phyloP scores from a whole-genome alignment of 1,140 invertebrate genomes.

The Colletes gigas region DNA sequence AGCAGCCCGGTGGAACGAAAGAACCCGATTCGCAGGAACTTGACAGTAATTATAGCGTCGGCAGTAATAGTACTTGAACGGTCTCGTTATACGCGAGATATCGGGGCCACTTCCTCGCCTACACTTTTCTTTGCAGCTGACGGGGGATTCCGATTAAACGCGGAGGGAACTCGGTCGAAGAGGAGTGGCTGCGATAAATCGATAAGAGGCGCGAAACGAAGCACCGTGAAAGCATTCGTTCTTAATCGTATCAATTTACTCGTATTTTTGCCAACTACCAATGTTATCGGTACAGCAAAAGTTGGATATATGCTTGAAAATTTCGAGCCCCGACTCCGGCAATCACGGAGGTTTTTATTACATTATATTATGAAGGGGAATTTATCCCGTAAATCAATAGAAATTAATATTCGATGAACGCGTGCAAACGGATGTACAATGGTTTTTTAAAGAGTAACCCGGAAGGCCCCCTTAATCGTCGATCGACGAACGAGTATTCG shows the following conservation, averaged over 20 bases:
- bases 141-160: too few species aligned
- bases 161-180: conserved; percentile 8
- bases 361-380: too few species aligned
- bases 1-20: background rate
- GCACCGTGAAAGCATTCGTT: background rate
- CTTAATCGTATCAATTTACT: too few species aligned
- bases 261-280: background rate
- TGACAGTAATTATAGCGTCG: background rate
- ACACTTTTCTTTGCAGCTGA: background rate
- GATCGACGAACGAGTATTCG: too few species aligned
- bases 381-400: too few species aligned
- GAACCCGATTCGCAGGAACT: background rate
- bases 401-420: too few species aligned
- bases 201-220: conserved; percentile 18
- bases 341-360: too few species aligned
- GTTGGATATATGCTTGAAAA: too few species aligned
- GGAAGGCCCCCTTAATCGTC: background rate
- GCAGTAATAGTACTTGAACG: background rate
- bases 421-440: too few species aligned
- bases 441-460: background rate
- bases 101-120: background rate
- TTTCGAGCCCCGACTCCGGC: too few species aligned
- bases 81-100: background rate
- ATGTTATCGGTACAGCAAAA: too few species aligned
- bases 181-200: conserved; percentile 44